Evolutionary conservation across 1,140 invertebrate species (phyloP), one percentile per base, ranked within the genome.

Genomic region (Stratiolaelaps scimitus): DNA sequence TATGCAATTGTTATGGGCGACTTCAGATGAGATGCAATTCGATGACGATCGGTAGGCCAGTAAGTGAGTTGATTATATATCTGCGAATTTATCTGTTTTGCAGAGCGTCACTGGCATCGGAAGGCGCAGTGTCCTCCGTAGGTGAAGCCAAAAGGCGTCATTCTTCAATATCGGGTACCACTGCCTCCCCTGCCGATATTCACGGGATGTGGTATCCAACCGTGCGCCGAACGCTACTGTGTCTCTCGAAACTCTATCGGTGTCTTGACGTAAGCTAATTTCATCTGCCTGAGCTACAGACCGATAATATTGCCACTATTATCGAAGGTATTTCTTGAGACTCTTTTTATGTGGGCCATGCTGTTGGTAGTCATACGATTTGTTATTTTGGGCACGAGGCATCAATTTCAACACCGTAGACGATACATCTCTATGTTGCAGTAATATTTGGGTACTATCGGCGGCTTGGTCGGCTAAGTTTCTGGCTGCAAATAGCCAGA

Each of bases 161-260:
- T 13, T 66, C 46, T 26, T 47, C 43, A 20, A 56, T 64, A 7
- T 47, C 17, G 19, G 1, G 47, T 30, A 44, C 29, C 7, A 47
- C 67, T 70, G 69, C 75, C 73, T 93, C 90, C 0, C 89, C 92
- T 0, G 92, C 93, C 26, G 94, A 98, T 80, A 78, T 97, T 7
- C 95, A 98, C 77, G 95, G 94, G 0, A 95, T 98, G 92, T 99
- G 95, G 95, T 98, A 97, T 79, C 95, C 95, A 0, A 94, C 90
- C 0, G 91, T 98, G 0, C 80, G 94, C 17, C 78, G 95, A 64
- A 95, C 94, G 0, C 76, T 99, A 7, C 87, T 97, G 28, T 97
- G 92, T 72, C 77, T 98, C 1, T 96, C 92, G 0, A 85, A 96
- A 69, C 79, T 98, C 0, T 97, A 95, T 76, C 81, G 93, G 65